phyloP scores from a whole-genome alignment of 2,797 vertebrate species.

The Lagodon rhomboides region DNA sequence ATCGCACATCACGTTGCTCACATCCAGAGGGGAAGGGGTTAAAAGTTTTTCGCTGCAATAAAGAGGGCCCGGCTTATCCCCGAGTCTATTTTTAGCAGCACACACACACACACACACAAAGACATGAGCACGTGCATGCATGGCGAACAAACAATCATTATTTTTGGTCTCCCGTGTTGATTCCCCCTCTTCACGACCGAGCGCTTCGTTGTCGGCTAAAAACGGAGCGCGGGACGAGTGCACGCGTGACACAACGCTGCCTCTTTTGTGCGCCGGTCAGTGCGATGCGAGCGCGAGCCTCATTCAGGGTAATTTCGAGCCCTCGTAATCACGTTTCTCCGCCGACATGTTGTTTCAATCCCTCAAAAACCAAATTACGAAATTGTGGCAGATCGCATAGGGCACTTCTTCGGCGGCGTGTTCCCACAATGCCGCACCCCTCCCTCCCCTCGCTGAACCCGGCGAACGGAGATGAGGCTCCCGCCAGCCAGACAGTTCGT shows the following conservation, averaged over 20 bases:
- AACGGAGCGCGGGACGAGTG: conserved; percentile 51
- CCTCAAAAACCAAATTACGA: conserved; percentile 46
- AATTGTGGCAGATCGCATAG: conserved; percentile 66
- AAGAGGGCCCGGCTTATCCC: conserved; percentile 83
- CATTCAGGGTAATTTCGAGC: conserved; percentile 51
- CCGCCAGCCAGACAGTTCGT: conserved; percentile 59
- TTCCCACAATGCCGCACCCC: conserved; percentile 61
- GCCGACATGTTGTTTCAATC: conserved; percentile 55
- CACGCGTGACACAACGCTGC: conserved; percentile 50
- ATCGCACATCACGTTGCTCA: conserved; percentile 43
- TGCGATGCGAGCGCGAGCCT: conserved; percentile 50
- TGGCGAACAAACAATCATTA: conserved; percentile 78
- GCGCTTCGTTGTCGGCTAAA: conserved; percentile 62
- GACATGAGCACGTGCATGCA: conserved; percentile 74
- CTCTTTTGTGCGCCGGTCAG: conserved; percentile 51
- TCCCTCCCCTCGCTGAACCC: conserved; percentile 22
- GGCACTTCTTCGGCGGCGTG: conserved; percentile 42
- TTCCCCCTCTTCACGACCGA: conserved; percentile 57
- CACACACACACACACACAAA: conserved; percentile 52
- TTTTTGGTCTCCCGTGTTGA: conserved; percentile 72
- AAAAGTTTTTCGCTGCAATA: conserved; percentile 83
- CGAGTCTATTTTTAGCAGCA: conserved; percentile 80
- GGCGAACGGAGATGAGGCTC: conserved; percentile 32
- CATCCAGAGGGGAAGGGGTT: conserved; percentile 77
- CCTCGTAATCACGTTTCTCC: conserved; percentile 45